These are phyloP conservation scores for Drosophila pseudoananassae DNA, from an alignment of 1,140 invertebrate species.

Conservation along the genomic window DNA sequence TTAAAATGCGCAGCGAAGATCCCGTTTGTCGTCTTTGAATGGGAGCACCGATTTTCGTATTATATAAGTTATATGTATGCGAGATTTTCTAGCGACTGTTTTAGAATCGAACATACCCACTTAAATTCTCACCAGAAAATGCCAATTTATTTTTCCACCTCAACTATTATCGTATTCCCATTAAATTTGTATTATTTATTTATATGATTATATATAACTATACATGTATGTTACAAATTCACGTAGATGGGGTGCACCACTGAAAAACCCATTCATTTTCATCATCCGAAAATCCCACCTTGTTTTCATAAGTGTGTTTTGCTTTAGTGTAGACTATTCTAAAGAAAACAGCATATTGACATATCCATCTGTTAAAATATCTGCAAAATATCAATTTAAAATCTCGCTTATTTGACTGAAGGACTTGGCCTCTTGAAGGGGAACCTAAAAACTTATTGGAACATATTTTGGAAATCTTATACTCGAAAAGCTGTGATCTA, in stretches of 20 bases:
- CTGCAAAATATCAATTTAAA: too few species aligned
- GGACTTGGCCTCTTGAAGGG: background rate
- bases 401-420: background rate
- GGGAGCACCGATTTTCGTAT: slow-evolving; percentile 41
- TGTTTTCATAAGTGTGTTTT: background rate
- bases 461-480: background rate
- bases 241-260: background rate
- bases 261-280: background rate
- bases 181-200: background rate
- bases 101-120: slow-evolving; percentile 5
- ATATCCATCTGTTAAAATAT: background rate
- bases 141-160: background rate
- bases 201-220: background rate
- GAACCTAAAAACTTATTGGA: too few species aligned
- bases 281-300: background rate
- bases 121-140: slow-evolving; percentile 1
- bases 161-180: background rate
- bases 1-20: slow-evolving; percentile 86
- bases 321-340: background rate
- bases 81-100: slow-evolving; percentile 11
- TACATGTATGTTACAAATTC: background rate
- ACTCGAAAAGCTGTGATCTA: slow-evolving; percentile 1
- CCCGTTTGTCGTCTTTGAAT: slow-evolving; percentile 63
- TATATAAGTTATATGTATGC: slow-evolving; percentile 56
- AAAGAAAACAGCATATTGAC: background rate